These are phyloP conservation scores for Scolopax bukidnonensis DNA, from an alignment of 2,797 vertebrate genomes.

Conservation along the genomic window DNA sequence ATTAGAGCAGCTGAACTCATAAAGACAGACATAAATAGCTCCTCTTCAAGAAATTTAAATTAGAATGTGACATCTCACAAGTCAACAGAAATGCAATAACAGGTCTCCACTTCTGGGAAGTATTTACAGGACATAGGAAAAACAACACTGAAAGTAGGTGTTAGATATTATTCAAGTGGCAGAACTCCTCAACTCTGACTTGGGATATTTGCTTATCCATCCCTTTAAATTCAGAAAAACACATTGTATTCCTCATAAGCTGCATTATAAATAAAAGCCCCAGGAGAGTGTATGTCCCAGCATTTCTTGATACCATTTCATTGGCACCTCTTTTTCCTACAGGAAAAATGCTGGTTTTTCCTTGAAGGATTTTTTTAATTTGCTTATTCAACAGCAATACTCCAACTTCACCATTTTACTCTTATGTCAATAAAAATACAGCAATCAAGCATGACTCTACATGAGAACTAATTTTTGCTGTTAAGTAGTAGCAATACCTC, in stretches of 20 bases:
- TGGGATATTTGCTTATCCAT: neutral
- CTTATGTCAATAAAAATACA: neutral
- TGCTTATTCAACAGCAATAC: neutral
- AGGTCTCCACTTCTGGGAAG: neutral
- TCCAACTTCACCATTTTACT: neutral
- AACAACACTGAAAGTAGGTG: neutral
- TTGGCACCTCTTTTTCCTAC: neutral
- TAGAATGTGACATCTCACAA: neutral
- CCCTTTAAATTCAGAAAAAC: neutral
- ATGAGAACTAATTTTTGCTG: neutral
- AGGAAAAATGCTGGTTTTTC: neutral
- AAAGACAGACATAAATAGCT: neutral
- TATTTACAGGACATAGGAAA: neutral
- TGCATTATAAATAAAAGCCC: neutral
- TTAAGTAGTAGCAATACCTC: neutral
- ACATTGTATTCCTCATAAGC: neutral
- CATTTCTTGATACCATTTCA: neutral
- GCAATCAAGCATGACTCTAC: neutral
- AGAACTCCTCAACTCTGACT: neutral
- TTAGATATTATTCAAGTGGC: neutral
- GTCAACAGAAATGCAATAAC: neutral
- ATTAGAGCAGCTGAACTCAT: neutral
- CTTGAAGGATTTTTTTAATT: neutral
- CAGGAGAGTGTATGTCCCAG: neutral
- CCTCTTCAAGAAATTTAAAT: neutral